Evolutionary conservation across 2,797 vertebrate genomes (phyloP).

Genomic region (Rhinophrynus dorsalis): DNA sequence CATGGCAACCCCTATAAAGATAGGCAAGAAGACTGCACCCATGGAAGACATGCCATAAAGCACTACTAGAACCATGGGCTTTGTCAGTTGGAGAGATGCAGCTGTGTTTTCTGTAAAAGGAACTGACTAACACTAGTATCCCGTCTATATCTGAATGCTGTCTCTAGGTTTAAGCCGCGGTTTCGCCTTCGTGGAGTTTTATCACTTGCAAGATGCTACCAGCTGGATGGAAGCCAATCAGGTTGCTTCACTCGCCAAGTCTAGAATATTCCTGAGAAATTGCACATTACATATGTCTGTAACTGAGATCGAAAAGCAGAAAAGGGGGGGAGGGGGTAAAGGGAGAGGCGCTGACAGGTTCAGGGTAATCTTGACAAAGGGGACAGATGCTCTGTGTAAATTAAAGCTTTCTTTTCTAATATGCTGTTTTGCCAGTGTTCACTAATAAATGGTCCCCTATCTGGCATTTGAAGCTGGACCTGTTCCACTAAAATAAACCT

Average conservation of each 20-base stretch:
- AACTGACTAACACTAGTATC: conserved; percentile 99
- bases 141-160: conserved; percentile 99
- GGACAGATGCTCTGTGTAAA: conserved; percentile 73
- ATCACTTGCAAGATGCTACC: conserved; percentile 99
- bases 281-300: conserved; percentile 84
- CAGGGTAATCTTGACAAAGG: conserved; percentile 58
- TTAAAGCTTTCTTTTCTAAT: conserved; percentile 61
- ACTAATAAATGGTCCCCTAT: no score
- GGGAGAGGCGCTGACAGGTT: conserved; percentile 73
- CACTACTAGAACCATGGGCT: conserved; percentile 86
- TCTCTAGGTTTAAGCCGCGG: conserved; percentile 99
- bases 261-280: conserved; percentile 90
- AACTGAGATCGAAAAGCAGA: conserved; percentile 75
- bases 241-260: conserved; percentile 99
- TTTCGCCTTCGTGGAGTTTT: conserved; percentile 99
- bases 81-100: conserved; percentile 96
- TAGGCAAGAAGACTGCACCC: conserved; percentile 74
- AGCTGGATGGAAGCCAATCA: conserved; percentile 99
- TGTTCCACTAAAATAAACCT: no score
- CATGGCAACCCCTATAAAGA: conserved; percentile 81
- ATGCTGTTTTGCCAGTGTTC: no score
- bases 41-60: conserved; percentile 81
- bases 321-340: conserved; percentile 54
- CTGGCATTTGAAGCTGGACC: no score
- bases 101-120: conserved; percentile 88